Conservation (phyloP, 2,888 invertebrate genomes). For the Philaethria dido region DNA sequence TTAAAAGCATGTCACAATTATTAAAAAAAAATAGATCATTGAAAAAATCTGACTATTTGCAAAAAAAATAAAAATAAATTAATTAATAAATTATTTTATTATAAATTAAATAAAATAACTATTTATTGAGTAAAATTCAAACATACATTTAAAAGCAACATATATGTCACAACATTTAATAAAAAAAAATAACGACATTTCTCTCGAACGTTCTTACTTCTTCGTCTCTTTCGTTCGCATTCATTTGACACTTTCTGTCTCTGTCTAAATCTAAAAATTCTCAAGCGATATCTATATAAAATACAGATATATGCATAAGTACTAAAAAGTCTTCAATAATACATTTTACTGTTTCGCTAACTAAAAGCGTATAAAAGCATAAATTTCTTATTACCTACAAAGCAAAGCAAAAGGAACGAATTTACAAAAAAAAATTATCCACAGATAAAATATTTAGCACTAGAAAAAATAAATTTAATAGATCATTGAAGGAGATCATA, state of each 20-base stretch:
- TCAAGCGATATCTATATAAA: not conserved
- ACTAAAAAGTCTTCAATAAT: not conserved
- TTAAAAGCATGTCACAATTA: too few relatives aligned
- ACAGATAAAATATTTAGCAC: not conserved
- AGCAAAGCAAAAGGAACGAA: not conserved
- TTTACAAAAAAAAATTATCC: not conserved
- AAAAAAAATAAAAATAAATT: not conserved
- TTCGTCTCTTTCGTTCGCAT: not conserved
- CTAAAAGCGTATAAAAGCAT: too few relatives aligned
- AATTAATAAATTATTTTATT: not conserved
- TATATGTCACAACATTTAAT: conserved; percentile 4
- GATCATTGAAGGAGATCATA: conserved; percentile 1
- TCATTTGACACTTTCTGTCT: not conserved
- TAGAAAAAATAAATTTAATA: not conserved
- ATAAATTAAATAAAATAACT: conserved; percentile 5
- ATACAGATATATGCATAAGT: not conserved
- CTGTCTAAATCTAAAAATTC: not conserved
- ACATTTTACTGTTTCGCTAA: too few relatives aligned
- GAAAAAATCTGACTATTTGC: not conserved
- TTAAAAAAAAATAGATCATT: too few relatives aligned
- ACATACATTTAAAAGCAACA: not conserved
- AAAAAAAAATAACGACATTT: not conserved
- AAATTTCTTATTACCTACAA: too few relatives aligned
- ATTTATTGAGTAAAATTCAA: not conserved
- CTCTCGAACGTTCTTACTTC: too few relatives aligned